Evolutionary conservation across 2,888 invertebrate species (phyloP).

Genomic region (Spialia ferax): DNA sequence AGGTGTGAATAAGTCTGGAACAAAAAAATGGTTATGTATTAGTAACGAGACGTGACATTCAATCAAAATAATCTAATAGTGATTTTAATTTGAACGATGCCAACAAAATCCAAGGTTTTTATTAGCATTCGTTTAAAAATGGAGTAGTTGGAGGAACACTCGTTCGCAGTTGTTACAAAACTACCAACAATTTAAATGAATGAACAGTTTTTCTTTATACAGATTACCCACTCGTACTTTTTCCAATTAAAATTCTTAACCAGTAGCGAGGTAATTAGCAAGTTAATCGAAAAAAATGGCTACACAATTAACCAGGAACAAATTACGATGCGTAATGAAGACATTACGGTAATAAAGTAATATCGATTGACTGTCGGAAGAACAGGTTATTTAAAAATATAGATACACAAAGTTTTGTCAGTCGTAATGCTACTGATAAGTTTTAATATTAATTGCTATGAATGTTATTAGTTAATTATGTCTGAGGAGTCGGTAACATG

Average conservation of each 20-base stretch:
- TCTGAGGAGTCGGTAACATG: too few relatives aligned
- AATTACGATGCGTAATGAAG: slow-evolving; percentile 35
- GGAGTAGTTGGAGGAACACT: neutral
- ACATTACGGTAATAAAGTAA: slow-evolving; percentile 29
- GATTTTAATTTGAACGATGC: neutral
- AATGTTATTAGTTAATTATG: too few relatives aligned
- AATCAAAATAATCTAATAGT: neutral
- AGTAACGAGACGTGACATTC: too few relatives aligned
- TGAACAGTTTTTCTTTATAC: slow-evolving; percentile 1
- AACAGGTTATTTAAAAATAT: neutral
- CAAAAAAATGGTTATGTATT: too few relatives aligned
- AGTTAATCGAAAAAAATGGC: slow-evolving; percentile 34
- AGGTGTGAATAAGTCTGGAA: too few relatives aligned
- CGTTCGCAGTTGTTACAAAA: neutral
- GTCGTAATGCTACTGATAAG: neutral
- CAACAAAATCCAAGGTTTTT: neutral
- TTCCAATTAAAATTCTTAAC: slow-evolving; percentile 19
- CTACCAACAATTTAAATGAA: slow-evolving; percentile 6
- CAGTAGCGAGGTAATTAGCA: slow-evolving; percentile 24
- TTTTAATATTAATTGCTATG: neutral
- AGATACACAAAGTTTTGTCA: neutral
- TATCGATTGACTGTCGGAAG: slow-evolving; percentile 9
- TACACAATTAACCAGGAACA: slow-evolving; percentile 28
- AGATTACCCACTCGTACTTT: slow-evolving; percentile 6
- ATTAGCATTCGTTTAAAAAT: neutral